Evolutionary conservation across 2,888 invertebrate species (phyloP), one percentile per base, ranked within the genome.

Genomic region (Invenusta paracnida): DNA sequence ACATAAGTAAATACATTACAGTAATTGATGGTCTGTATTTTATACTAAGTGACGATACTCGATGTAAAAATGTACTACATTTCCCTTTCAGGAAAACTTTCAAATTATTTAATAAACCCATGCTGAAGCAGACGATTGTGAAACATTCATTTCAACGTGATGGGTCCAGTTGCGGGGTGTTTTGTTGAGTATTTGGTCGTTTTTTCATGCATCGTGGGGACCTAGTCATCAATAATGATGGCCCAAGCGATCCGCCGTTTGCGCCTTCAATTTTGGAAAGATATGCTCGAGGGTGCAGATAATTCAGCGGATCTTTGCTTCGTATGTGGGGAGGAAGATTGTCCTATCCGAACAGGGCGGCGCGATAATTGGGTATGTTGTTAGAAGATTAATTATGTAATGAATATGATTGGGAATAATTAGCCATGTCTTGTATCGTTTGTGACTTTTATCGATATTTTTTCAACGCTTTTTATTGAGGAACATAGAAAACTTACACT

Each of bases 61-160:
- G n/a, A n/a, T n/a, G n/a, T n/a, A n/a, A n/a, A n/a, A n/a, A n/a
- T n/a, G n/a, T n/a, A n/a, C n/a, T n/a, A n/a, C n/a, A n/a, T n/a
- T n/a, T n/a, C n/a, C n/a, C n/a, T n/a, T 73, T 73, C 25, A 73
- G 73, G 23, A 73, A 73, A 23, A 73, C 73, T 73, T 73, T 23
- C 17, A 73, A 23, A 73, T 23, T n/a, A n/a, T 73, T 13, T 23
- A 73, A 73, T 2, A 5, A n/a, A 5, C 27, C 25, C 25, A 23
- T 13, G 2, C 5, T 73, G 25, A 73, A 23, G 73, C 73, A 73
- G 25, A 73, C 73, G 23, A 73, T 23, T 25, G 25, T 73, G 11
- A 73, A 73, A 73, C 73, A 73, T 23, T 5, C 73, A 5, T 73
- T 73, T 23, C 73, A 73, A 23, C 11, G 23, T 5, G 73, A 73